phyloP scores from a whole-genome alignment of 2,113 vertebrate genomes.

The Sturnus vulgaris region DNA sequence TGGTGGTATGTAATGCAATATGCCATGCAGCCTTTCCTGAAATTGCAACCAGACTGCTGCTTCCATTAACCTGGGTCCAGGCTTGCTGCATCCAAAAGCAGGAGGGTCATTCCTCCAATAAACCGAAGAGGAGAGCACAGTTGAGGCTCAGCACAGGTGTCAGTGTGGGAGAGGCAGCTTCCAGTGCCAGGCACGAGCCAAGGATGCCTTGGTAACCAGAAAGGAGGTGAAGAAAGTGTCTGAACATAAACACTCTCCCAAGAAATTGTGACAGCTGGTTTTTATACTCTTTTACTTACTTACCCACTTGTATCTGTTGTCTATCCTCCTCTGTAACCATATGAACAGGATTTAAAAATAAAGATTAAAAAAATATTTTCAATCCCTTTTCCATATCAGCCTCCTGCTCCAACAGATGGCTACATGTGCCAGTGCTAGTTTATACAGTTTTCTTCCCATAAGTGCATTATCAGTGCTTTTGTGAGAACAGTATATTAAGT shows the following conservation, averaged over 20 bases:
- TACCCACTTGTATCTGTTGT: conserved; percentile 50
- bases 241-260: background rate
- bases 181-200: background rate
- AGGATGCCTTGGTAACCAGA: background rate
- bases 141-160: background rate
- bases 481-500: background rate
- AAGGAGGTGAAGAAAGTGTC: background rate
- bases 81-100: background rate
- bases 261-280: conserved; percentile 24
- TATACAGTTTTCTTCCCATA: conserved; percentile 14
- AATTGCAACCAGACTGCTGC: background rate
- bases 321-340: conserved; percentile 62
- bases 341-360: conserved; percentile 68
- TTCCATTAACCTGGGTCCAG: background rate
- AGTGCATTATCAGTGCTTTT: conserved; percentile 18
- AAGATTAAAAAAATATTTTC: conserved; percentile 67
- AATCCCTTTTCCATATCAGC: conserved; percentile 12
- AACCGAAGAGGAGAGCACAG: background rate
- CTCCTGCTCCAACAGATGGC: conserved; percentile 64
- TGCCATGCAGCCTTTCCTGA: background rate
- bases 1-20: background rate
- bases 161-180: background rate
- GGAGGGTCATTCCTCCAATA: background rate
- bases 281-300: conserved; percentile 28
- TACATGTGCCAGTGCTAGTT: conserved; percentile 34